Base-by-base conservation (phyloP, 2,113 vertebrate genomes). In the Tautogolabrus adspersus region DNA sequence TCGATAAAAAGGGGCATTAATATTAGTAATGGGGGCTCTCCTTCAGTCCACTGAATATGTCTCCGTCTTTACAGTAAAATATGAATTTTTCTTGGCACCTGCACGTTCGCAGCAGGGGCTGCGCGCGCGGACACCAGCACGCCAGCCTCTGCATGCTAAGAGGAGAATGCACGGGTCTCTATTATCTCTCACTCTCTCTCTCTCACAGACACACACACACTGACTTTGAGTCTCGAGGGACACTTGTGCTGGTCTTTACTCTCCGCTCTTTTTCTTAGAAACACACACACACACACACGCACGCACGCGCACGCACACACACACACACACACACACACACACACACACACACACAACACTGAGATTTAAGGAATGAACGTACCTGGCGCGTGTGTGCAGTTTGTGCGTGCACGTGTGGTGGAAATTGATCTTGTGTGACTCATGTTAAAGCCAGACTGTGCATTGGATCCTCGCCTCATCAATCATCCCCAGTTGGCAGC, bases 401-500 rank as follows among this genome's bases (percentile, higher is more conserved):
- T 22, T 34, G 81, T n/a, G 51, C 6, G 66, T 1, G 37, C 1
- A 61, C 34, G 67, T 18, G 64, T 55, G 66, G 49, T 58, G 51
- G 59, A 78, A 81, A 90, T 88, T 78, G 87, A 90, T 88, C 72
- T 63, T 40, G 77, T 84, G 84, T 90, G 89, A 82, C 86, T 83
- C 88, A 65, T 78, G 84, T 88, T 83, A 84, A 82, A 86, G 60
- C 77, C 78, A 87, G 84, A 79, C 84, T 77, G 80, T 65, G 82
- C 77, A 55, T 22, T 62, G 81, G 74, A 79, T 86, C 77, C 82
- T 78, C 75, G 75, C 73, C 79, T 91, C 89, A 90, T 93, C 88
- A 84, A 90, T 93, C 91, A 92, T 88, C 79, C 75, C 46, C 23
- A 66, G 75, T 75, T 90, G 89, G 74, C 89, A 82, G 67, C 81